Conservation (phyloP, 2,797 vertebrate species). For the Myotis findleyi region DNA sequence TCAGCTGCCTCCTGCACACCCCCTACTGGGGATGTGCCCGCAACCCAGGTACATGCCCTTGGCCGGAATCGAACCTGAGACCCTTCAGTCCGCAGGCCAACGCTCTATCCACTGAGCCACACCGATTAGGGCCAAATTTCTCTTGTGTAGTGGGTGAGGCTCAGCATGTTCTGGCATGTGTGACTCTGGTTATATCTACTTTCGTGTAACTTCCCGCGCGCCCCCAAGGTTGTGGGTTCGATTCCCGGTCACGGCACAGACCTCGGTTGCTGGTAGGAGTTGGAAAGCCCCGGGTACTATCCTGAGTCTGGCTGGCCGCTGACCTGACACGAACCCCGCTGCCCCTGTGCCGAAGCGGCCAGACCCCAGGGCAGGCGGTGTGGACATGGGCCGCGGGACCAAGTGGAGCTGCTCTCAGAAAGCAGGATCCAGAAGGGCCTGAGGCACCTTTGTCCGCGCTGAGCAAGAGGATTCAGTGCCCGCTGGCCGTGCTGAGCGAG, state of each 20-base stretch:
- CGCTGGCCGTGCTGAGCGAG: background rate
- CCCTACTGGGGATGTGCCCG: too few relatives aligned
- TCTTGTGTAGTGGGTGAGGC: background rate
- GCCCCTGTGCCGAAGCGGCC: background rate
- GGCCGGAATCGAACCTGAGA: too few relatives aligned
- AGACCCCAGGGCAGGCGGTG: background rate
- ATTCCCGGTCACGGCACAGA: too few relatives aligned
- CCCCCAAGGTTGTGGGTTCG: too few relatives aligned
- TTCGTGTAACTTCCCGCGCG: background rate
- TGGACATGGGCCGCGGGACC: accelerated
- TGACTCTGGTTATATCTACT: background rate
- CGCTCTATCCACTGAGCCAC: too few relatives aligned
- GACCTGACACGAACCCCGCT: background rate
- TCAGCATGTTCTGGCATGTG: background rate
- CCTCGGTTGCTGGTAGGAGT: background rate
- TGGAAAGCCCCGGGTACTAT: slow-evolving; percentile 45
- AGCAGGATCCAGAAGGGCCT: background rate
- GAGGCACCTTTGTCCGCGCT: background rate
- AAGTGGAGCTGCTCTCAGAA: background rate
- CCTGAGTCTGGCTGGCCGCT: background rate
- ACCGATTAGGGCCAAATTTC: background rate
- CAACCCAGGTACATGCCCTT: too few relatives aligned
- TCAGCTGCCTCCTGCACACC: too few relatives aligned
- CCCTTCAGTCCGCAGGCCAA: too few relatives aligned
- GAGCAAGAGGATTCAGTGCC: background rate